Percentiles rank a stretch among this genome's conserved stretches.
Evolutionary conservation across 2,797 vertebrate species (phyloP).

Genomic region (Semotilus atromaculatus): DNA sequence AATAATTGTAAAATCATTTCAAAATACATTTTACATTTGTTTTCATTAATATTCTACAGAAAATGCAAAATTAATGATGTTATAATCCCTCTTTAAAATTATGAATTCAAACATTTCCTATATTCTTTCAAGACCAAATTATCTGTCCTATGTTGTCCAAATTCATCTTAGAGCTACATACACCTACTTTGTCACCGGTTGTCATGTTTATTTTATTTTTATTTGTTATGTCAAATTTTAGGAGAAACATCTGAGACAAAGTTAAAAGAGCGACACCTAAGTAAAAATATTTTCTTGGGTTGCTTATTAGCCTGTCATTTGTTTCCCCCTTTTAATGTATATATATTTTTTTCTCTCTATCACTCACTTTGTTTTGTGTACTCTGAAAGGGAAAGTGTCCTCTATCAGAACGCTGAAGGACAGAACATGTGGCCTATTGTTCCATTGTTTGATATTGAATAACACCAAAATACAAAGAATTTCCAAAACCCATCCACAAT

Average conservation of each 20-base stretch:
- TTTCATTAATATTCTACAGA: not conserved
- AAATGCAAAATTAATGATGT: too few species aligned
- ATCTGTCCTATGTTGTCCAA: too few species aligned
- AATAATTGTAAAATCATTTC: too few species aligned
- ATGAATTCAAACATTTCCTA: not conserved
- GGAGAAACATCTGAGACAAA: not conserved
- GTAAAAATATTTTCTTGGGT: not conserved
- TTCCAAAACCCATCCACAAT: constrained; percentile 73
- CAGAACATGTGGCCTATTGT: constrained; percentile 74
- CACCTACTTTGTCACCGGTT: not conserved
- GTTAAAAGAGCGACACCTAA: not conserved
- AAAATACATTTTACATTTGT: too few species aligned
- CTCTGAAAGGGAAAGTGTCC: constrained; percentile 50
- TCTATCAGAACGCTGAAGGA: constrained; percentile 64
- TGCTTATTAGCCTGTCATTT: not conserved
- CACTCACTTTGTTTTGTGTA: constrained; percentile 20
- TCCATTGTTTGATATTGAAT: constrained; percentile 81
- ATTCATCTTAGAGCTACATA: not conserved
- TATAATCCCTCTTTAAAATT: too few species aligned
- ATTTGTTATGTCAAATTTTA: not conserved
- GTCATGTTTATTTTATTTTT: not conserved
- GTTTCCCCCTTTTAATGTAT: not conserved
- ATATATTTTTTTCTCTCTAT: not conserved
- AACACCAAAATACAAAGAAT: constrained; percentile 78
- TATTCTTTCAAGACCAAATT: too few species aligned